Base-by-base conservation (phyloP, 2,113 vertebrate species). In the Solea senegalensis region DNA sequence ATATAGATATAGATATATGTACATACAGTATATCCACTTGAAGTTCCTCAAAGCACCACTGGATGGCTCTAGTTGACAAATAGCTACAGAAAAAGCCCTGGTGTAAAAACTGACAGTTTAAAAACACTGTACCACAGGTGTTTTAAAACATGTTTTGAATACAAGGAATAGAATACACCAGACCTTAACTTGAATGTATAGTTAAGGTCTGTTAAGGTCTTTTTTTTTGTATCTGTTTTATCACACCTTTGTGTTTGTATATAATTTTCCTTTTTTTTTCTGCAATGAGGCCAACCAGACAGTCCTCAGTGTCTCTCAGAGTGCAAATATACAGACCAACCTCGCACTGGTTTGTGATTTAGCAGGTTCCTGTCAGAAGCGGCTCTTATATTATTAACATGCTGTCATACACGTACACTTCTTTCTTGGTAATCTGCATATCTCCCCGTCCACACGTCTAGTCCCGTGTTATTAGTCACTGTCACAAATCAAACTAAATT, bases 61-160 rank as follows among this genome's bases (percentile, higher is more conserved):
- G 83, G 92, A 81, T 90, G 92, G 86, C 89, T 86, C 80, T 84
- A 85, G 65, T 86, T 70, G 80, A 84, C 86, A 89, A 78, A 86
- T 13, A 73, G 41, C 43, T 44, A 2, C 2, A 11, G 40, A 41
- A 52, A 52, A 21, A 9, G 3, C 5, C 9, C 57, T 13, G 41
- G 5, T 12, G 40, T 10, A 21, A n/a, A 40, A 7, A 34, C 3
- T 34, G 28, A 34, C 34, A 34, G 34, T 34, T 0, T 6, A 34
- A 34, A 34, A 34, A 34, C 34, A 34, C 34, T 34, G 34, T 34
- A 34, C 5, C 3, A 34, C 34, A 34, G 34, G 34, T 34, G 34
- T 34, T 34, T 34, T 34, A 34, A 34, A 34, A 34, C 21, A 34
- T 34, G 34, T 34, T 34, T 34, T 34, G 34, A 34, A 34, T 34